phyloP scores from a whole-genome alignment of 2,797 vertebrate species.

The Agapornis canus region DNA sequence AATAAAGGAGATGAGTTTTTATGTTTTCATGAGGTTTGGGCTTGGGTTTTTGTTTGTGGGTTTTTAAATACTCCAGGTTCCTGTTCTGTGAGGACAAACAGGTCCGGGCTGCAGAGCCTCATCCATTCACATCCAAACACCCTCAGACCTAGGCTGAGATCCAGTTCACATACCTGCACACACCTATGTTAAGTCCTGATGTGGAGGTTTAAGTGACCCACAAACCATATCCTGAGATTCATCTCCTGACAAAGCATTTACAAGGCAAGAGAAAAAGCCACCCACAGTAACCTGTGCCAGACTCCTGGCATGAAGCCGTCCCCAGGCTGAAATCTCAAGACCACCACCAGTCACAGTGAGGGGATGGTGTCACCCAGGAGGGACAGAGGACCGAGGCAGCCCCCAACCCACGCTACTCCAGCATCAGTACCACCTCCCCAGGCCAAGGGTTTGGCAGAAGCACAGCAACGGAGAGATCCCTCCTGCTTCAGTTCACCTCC shows the following conservation, averaged over 20 bases:
- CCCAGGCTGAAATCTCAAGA: neutral
- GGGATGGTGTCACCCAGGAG: neutral
- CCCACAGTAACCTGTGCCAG: neutral
- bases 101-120: neutral
- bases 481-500: neutral
- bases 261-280: neutral
- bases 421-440: rapidly evolving
- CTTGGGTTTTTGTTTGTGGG: neutral
- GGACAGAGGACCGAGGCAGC: neutral
- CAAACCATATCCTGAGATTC: neutral
- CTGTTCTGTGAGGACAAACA: neutral
- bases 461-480: neutral
- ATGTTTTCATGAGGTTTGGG: neutral
- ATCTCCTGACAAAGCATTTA: neutral
- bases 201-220: neutral
- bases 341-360: rapidly evolving
- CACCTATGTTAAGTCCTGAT: rapidly evolving
- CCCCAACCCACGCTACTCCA: rapidly evolving
- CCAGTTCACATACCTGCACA: rapidly evolving
- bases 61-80: neutral
- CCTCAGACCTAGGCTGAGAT: neutral
- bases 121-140: rapidly evolving
- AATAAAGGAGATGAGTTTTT: neutral
- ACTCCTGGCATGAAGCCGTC: neutral
- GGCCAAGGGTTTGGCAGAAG: too few species aligned